Evolutionary conservation across 2,113 vertebrate genomes (phyloP), one percentile per base, ranked within the genome.

Genomic region (Prinia subflava): DNA sequence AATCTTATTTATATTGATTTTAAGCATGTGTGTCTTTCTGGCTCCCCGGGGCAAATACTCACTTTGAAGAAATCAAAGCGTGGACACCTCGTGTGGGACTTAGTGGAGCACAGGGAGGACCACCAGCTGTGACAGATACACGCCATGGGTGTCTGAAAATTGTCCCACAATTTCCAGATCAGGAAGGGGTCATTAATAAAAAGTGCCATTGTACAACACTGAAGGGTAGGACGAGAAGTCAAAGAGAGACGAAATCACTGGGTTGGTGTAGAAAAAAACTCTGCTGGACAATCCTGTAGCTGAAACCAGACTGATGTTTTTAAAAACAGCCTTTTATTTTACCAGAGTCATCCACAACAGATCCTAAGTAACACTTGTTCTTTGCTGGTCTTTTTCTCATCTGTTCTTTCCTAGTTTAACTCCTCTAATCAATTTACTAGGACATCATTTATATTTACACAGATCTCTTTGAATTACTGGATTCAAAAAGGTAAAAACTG

Each of bases 31-130:
- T 9, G 10, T 25, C 22, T 47, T 63, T 83, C 30, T 50, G 52
- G 46, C 15, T 55, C 16, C 18, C 31, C 1, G 0, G n/a, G 39
- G 68, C 16, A 70, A 64, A n/a, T 7, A 20, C 5, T 71, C 18
- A 25, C 71, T 64, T 44, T 24, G 13, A 79, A 67, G 39, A 64
- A 68, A 52, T 9, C 6, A 14, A 62, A 87, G 37, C 2, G 5
- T 17, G 39, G 33, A 8, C 15, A 63, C 52, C 39, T 47, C 3
- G 0, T 6, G 6, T 16, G n/a, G 14, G n/a, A 37, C 39, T 16
- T 16, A 28, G 39, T 18, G 6, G 10, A 92, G 50, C 12, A 18
- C 0, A 37, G 3, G 1, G 5, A 33, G 19, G 15, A 42, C 1
- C 4, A 2, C 8, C 39, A 67, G 55, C 3, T n/a, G 20, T 20